phyloP scores from a whole-genome alignment of 1,140 invertebrate genomes.

The Nautilus pompilius region DNA sequence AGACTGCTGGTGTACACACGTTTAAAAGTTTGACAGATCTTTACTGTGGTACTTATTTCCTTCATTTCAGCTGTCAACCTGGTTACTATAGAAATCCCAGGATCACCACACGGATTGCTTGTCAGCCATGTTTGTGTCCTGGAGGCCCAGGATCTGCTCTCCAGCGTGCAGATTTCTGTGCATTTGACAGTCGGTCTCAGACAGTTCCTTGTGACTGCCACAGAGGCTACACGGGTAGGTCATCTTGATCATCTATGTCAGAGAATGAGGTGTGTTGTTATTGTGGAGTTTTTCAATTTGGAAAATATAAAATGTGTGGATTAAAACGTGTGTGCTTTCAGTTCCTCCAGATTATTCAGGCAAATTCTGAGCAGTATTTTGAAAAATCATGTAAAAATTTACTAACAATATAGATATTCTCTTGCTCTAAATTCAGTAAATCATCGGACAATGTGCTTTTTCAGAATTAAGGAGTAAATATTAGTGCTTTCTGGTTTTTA shows the following conservation, averaged over 20 bases:
- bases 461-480: no score
- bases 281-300: neutral
- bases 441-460: no score
- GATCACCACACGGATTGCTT: conserved; percentile 83
- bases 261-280: neutral
- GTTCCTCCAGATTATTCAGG: no score
- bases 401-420: no score
- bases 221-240: conserved; percentile 75
- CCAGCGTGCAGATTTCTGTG: conserved; percentile 86
- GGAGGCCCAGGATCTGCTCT: conserved; percentile 74
- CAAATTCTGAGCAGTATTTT: no score
- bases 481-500: no score
- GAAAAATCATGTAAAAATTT: no score
- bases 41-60: neutral
- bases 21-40: no score
- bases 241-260: neutral
- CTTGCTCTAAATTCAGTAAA: no score
- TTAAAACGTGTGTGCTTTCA: no score
- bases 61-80: conserved; percentile 69
- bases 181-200: conserved; percentile 77
- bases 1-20: no score
- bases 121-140: conserved; percentile 92
- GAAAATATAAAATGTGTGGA: neutral
- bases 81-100: conserved; percentile 95
- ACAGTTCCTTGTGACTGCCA: conserved; percentile 92